Conservation (phyloP, 1,140 invertebrate species). For the Artemia franciscana region DNA sequence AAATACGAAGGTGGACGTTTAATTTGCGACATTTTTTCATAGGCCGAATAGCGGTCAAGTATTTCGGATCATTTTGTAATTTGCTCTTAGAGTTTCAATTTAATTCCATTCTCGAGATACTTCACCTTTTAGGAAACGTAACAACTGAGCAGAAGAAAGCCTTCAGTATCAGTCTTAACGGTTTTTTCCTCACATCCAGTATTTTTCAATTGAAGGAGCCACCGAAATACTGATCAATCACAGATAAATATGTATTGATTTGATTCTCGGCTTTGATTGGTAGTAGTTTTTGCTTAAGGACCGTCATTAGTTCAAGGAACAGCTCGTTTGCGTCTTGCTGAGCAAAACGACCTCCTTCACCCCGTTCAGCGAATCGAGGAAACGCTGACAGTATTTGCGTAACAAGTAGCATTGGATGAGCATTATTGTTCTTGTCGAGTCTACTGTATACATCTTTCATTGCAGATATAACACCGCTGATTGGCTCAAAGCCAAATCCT, state of each 20-base stretch:
- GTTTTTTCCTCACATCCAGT: slow-evolving; percentile 62
- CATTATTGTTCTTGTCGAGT: slow-evolving; percentile 47
- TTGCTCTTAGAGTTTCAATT: slow-evolving; percentile 75
- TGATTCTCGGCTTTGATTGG: slow-evolving; percentile 21
- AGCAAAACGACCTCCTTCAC: neutral
- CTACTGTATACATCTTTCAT: slow-evolving; percentile 51
- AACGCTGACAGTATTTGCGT: slow-evolving; percentile 28
- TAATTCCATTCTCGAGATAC: slow-evolving; percentile 80
- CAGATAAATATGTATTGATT: slow-evolving; percentile 23
- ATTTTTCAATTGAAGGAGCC: slow-evolving; percentile 70
- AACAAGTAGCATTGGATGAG: slow-evolving; percentile 23
- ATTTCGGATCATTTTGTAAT: slow-evolving; percentile 75
- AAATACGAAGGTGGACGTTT: slow-evolving; percentile 84
- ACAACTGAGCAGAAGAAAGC: slow-evolving; percentile 86
- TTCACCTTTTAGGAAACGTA: slow-evolving; percentile 96
- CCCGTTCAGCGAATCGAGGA: slow-evolving; percentile 65
- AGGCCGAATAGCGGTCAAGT: slow-evolving; percentile 68
- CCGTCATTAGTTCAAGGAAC: slow-evolving; percentile 81
- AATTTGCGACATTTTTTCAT: slow-evolving; percentile 79
- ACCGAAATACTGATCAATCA: slow-evolving; percentile 87
- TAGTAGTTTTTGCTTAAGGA: slow-evolving; percentile 67
- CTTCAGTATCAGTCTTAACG: slow-evolving; percentile 43
- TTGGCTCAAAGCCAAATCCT: neutral
- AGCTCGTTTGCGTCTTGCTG: slow-evolving; percentile 61
- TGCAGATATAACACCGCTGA: slow-evolving; percentile 40